A percentile compares a stretch with the other conserved stretches of the same genome.
Evolutionary conservation across 2,888 invertebrate genomes (phyloP).

Genomic region (Pterostichus madidus): DNA sequence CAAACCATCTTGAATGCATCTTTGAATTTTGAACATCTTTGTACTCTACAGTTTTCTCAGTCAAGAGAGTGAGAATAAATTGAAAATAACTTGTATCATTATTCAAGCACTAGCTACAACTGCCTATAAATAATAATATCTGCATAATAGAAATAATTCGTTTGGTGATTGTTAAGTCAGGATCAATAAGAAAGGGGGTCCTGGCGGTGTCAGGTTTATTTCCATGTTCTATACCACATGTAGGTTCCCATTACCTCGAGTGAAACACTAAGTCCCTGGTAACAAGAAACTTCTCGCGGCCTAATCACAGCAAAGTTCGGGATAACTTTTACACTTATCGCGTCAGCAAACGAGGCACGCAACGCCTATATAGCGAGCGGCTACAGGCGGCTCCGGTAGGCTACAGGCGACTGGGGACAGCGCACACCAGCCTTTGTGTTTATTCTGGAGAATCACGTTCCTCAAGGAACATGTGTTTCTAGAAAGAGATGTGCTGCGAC

Average conservation of each 20-base stretch:
- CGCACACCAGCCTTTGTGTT: constrained; percentile 49
- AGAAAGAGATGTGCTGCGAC: constrained; percentile 55
- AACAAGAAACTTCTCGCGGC: constrained; percentile 65
- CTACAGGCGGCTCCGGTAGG: constrained; percentile 19
- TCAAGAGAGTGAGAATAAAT: too few species aligned
- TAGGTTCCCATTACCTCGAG: constrained; percentile 45
- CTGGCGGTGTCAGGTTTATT: not conserved
- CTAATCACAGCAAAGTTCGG: constrained; percentile 63
- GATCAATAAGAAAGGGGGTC: too few species aligned
- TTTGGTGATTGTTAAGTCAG: too few species aligned
- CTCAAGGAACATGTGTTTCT: constrained; percentile 63
- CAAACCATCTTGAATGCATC: too few species aligned
- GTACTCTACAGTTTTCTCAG: too few species aligned
- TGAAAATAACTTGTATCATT: too few species aligned
- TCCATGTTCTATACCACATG: constrained; percentile 45
- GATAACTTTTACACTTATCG: constrained; percentile 67
- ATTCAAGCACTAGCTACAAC: too few species aligned
- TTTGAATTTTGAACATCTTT: too few species aligned
- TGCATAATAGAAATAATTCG: too few species aligned
- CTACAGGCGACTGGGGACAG: constrained; percentile 52
- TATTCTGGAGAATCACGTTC: constrained; percentile 63
- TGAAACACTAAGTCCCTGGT: constrained; percentile 61
- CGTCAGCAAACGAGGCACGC: constrained; percentile 66
- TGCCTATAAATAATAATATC: too few species aligned
- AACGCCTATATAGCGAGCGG: constrained; percentile 36